Conservation (phyloP, 1,140 invertebrate genomes). For the Xylocopa sonorina region DNA sequence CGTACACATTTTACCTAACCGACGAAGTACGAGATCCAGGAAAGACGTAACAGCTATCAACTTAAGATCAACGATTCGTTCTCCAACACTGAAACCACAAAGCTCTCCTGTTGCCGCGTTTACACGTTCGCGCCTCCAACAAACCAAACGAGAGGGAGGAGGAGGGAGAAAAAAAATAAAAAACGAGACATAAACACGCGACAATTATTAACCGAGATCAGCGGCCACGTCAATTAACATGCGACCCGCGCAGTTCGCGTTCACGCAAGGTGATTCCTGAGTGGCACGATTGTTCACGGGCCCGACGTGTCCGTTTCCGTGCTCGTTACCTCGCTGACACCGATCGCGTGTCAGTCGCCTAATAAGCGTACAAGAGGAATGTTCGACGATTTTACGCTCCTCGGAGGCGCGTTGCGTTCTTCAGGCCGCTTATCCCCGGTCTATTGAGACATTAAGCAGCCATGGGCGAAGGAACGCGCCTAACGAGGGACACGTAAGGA, state of each 20-base stretch:
- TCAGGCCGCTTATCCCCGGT: background rate
- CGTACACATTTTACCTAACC: no score
- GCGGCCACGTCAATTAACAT: slow-evolving; percentile 42
- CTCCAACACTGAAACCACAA: no score
- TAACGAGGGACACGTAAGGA: background rate
- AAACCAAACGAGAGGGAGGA: background rate
- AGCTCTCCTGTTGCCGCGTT: no score
- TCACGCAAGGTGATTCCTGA: slow-evolving; percentile 51
- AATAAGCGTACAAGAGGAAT: slow-evolving; percentile 20
- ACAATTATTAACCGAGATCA: slow-evolving; percentile 26
- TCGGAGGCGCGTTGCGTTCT: background rate
- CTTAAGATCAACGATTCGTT: no score
- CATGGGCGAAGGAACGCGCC: background rate
- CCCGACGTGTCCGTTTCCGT: slow-evolving; percentile 28
- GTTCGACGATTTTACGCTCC: background rate
- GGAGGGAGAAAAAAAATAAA: background rate
- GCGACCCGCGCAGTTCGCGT: slow-evolving; percentile 4
- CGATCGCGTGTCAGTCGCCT: slow-evolving; percentile 13
- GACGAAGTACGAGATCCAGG: no score
- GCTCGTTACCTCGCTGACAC: slow-evolving; percentile 26
- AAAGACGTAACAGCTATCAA: no score
- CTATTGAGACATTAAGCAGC: slow-evolving; percentile 20
- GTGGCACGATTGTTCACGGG: slow-evolving; percentile 34
- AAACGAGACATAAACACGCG: background rate
- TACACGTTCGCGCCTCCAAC: background rate